A percentile compares a stretch with the other conserved stretches of the same genome.
Conservation (phyloP, 2,113 vertebrate genomes). For the Erinaceus europaeus region DNA sequence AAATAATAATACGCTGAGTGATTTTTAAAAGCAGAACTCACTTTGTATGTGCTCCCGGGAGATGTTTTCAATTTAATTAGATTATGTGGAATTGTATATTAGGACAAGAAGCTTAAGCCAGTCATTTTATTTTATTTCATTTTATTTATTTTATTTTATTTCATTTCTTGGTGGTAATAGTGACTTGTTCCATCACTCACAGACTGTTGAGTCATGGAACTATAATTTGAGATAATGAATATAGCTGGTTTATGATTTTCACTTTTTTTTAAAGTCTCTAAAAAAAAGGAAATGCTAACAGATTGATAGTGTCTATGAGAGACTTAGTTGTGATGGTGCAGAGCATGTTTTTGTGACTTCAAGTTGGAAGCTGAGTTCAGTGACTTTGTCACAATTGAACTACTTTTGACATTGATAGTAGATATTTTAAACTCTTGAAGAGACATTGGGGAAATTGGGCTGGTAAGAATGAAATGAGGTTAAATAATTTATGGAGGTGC, state of each 20-base stretch:
- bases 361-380: neutral
- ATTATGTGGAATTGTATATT: neutral
- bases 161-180: neutral
- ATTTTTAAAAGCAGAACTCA: neutral
- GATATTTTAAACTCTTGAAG: neutral
- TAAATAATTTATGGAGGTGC: too few species aligned
- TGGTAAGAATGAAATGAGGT: neutral
- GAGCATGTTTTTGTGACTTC: neutral
- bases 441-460: neutral
- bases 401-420: neutral
- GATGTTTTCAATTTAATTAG: slow-evolving; percentile 24
- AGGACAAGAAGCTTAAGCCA: neutral
- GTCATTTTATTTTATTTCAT: too few species aligned
- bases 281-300: neutral
- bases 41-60: neutral
- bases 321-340: neutral
- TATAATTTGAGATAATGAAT: too few species aligned
- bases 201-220: neutral
- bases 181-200: neutral
- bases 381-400: neutral
- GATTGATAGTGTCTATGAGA: neutral
- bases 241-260: neutral
- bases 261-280: neutral
- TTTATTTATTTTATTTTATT: too few species aligned
- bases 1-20: neutral